phyloP scores from a whole-genome alignment of 2,113 vertebrate genomes.

The Pangasianodon gigas region DNA sequence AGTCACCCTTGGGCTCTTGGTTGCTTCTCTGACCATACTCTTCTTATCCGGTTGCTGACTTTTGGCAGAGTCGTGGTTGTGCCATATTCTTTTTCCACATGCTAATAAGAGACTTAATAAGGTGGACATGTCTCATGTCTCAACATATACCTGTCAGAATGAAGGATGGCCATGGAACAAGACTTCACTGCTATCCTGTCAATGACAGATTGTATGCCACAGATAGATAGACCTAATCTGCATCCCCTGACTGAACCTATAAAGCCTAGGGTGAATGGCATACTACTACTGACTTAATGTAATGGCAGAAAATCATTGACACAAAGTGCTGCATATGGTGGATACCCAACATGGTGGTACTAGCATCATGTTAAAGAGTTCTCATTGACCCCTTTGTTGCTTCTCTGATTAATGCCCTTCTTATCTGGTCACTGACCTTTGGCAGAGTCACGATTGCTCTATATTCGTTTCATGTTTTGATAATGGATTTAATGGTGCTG shows the following conservation, averaged over 20 bases:
- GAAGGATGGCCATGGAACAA: constrained; percentile 23
- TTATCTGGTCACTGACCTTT: background rate
- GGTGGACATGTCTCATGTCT: constrained; percentile 2
- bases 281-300: background rate
- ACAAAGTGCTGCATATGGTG: background rate
- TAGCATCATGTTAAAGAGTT: background rate
- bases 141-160: constrained; percentile 41
- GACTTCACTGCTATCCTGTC: constrained; percentile 35
- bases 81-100: background rate
- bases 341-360: background rate
- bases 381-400: background rate
- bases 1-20: too few relatives aligned
- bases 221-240: background rate
- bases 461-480: background rate
- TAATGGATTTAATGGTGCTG: background rate
- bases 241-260: constrained; percentile 27
- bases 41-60: background rate
- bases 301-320: background rate
- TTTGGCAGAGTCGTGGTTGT: background rate
- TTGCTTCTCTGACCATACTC: background rate
- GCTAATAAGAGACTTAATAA: background rate
- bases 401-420: background rate
- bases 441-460: background rate
- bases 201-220: constrained; percentile 3
- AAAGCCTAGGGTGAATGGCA: constrained; percentile 6